phyloP scores from a whole-genome alignment of 1,140 invertebrate species.

The Dinothrombium tinctorium region DNA sequence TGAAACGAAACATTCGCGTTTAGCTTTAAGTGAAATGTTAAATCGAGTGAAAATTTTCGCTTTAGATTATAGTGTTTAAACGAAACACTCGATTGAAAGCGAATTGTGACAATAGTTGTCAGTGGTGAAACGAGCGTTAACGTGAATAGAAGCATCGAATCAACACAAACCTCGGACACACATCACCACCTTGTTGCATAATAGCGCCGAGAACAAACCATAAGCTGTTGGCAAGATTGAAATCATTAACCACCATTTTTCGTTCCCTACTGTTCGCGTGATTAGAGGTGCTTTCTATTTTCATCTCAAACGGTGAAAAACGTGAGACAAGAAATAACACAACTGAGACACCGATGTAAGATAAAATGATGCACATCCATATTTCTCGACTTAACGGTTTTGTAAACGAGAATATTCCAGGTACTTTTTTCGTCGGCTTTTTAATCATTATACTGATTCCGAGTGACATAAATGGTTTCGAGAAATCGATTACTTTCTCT shows the following conservation, averaged over 20 bases:
- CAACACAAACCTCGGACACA: constrained; percentile 26
- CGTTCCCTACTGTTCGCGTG: constrained; percentile 21
- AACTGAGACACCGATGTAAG: constrained; percentile 28
- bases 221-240: constrained; percentile 26
- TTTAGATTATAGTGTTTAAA: too few species aligned
- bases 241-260: constrained; percentile 28
- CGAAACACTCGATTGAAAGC: too few species aligned
- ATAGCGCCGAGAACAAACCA: constrained; percentile 62
- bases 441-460: constrained; percentile 34
- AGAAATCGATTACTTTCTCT: constrained; percentile 32
- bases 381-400: constrained; percentile 30
- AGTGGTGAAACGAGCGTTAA: too few species aligned
- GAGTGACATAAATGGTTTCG: constrained; percentile 30
- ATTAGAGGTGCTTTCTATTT: constrained; percentile 18
- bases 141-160: constrained; percentile 27
- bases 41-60: too few species aligned
- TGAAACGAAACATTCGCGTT: too few species aligned
- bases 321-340: constrained; percentile 27
- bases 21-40: too few species aligned
- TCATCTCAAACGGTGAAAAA: constrained; percentile 30
- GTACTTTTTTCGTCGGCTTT: constrained; percentile 28
- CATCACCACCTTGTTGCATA: constrained; percentile 33
- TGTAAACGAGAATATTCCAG: constrained; percentile 30
- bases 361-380: constrained; percentile 30
- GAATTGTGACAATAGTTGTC: too few species aligned